These are phyloP conservation scores for Nephrotoma flavescens DNA, from an alignment of 2,888 invertebrate genomes.

Conservation along the genomic window DNA sequence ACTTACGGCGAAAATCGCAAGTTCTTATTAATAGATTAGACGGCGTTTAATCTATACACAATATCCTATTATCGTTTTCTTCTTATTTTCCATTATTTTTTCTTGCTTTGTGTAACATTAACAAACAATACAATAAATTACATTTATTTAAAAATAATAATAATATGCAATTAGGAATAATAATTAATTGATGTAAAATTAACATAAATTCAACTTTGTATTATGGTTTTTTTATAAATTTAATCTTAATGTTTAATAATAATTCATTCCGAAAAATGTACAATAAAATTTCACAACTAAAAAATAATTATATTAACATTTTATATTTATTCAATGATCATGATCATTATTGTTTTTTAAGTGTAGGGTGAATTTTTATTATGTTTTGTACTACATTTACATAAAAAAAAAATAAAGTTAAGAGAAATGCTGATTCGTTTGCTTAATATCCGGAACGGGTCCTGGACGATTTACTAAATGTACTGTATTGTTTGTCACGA, in stretches of 20 bases:
- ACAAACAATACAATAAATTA: background rate
- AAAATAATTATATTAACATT: background rate
- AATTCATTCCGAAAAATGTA: background rate
- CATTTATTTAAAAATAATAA: background rate
- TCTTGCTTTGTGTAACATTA: background rate
- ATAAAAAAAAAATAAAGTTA: background rate
- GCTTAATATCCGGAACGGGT: constrained; percentile 3
- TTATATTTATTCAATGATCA: background rate
- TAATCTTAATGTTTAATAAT: background rate
- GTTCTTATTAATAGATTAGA: background rate
- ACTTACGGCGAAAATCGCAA: background rate
- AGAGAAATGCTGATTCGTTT: background rate
- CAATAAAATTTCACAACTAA: background rate
- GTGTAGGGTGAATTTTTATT: background rate
- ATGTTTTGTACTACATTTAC: background rate
- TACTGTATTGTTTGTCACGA: constrained; percentile 62
- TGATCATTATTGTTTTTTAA: background rate
- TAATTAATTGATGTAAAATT: background rate
- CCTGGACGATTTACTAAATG: constrained; percentile 34
- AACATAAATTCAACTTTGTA: background rate
- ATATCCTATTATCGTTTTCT: background rate
- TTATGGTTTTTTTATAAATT: background rate
- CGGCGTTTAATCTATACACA: background rate
- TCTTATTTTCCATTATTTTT: background rate
- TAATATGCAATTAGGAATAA: background rate